Conservation (phyloP, 2,797 vertebrate genomes). For the Gambelia wislizenii region DNA sequence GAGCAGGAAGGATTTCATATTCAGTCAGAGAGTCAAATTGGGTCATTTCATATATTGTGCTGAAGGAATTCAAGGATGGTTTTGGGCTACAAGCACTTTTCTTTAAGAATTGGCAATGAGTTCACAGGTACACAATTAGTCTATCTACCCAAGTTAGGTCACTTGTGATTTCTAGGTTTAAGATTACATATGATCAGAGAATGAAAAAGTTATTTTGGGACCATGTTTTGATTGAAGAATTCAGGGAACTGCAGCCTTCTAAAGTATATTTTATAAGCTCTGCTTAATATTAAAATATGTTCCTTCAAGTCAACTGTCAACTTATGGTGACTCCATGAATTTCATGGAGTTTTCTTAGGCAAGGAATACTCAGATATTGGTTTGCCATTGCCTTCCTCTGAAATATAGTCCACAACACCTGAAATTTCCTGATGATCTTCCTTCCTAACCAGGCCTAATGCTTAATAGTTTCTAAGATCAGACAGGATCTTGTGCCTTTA, state of each 20-base stretch:
- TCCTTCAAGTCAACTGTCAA: too few relatives aligned
- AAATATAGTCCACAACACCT: too few relatives aligned
- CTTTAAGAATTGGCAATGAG: neutral
- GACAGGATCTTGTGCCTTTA: too few relatives aligned
- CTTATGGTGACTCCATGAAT: too few relatives aligned
- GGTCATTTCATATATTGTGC: constrained; percentile 8
- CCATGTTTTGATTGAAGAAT: neutral
- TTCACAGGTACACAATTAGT: neutral
- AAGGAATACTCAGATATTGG: too few relatives aligned
- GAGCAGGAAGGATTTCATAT: constrained; percentile 7
- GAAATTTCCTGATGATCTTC: too few relatives aligned
- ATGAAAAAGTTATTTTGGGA: neutral
- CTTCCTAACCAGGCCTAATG: too few relatives aligned
- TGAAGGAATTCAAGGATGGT: neutral
- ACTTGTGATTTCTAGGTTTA: neutral
- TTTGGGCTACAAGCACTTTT: neutral
- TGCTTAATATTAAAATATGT: too few relatives aligned
- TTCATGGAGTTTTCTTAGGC: too few relatives aligned
- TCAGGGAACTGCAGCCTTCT: neutral
- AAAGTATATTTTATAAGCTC: too few relatives aligned
- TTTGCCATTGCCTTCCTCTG: too few relatives aligned
- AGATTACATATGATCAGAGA: neutral
- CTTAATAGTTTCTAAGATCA: too few relatives aligned
- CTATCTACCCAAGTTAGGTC: neutral
- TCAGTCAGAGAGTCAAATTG: neutral